phyloP scores from a whole-genome alignment of 2,797 vertebrate genomes.

The Scyliorhinus canicula region DNA sequence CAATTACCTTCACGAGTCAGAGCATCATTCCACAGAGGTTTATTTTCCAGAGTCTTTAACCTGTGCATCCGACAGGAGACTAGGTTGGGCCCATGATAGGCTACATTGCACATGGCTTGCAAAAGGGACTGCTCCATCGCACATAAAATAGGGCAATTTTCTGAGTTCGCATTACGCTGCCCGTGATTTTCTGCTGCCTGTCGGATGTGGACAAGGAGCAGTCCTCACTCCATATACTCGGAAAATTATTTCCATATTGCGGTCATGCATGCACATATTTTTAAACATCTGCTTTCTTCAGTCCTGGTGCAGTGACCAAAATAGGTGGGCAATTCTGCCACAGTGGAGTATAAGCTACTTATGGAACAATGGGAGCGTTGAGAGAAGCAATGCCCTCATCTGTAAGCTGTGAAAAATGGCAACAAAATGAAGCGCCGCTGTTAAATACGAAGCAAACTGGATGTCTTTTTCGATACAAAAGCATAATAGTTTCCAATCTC shows the following conservation, averaged over 20 bases:
- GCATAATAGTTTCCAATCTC: neutral
- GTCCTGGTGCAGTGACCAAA: neutral
- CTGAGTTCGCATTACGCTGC: neutral
- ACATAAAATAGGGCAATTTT: neutral
- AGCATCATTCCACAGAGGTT: neutral
- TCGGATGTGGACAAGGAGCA: neutral
- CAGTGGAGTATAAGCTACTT: neutral
- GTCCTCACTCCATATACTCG: neutral
- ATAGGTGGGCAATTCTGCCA: neutral
- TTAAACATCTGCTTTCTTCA: neutral
- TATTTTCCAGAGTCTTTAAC: neutral
- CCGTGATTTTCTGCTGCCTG: neutral
- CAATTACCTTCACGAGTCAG: neutral
- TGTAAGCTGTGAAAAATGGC: neutral
- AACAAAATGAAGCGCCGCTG: neutral
- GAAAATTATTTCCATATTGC: neutral
- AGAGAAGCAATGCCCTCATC: neutral
- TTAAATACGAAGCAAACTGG: neutral
- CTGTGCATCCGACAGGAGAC: neutral
- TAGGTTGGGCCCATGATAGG: neutral
- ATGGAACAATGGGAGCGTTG: neutral
- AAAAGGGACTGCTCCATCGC: neutral
- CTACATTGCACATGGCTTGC: neutral
- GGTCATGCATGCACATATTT: neutral
- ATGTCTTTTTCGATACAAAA: neutral